Conservation (phyloP, 1,140 invertebrate species). For the Muscidifurax raptorellus region DNA sequence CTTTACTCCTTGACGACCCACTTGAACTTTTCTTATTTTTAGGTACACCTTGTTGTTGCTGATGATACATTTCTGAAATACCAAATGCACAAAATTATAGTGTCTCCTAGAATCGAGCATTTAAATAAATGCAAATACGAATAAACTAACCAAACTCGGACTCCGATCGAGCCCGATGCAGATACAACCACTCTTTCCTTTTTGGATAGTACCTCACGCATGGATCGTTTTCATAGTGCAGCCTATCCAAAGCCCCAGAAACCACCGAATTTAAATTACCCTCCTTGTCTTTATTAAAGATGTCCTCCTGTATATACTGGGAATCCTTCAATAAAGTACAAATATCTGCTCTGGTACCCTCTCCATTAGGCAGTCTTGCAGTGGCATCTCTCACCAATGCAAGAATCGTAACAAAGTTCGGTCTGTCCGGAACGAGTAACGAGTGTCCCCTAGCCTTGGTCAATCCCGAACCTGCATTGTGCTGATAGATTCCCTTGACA, state of each 20-base stretch:
- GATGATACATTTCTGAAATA: slow-evolving; percentile 76
- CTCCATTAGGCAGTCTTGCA: slow-evolving; percentile 93
- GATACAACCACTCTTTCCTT: slow-evolving; percentile 93
- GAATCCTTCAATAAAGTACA: slow-evolving; percentile 89
- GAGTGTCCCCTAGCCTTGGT: slow-evolving; percentile 89
- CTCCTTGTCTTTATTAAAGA: slow-evolving; percentile 71
- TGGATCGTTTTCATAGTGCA: slow-evolving; percentile 92
- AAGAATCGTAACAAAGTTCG: slow-evolving; percentile 93
- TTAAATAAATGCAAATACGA: background rate
- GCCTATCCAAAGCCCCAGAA: slow-evolving; percentile 89
- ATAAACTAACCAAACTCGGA: slow-evolving; percentile 68
- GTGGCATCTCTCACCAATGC: slow-evolving; percentile 94
- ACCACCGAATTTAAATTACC: slow-evolving; percentile 86
- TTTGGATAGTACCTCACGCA: slow-evolving; percentile 93
- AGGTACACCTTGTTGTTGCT: slow-evolving; percentile 79
- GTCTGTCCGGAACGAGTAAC: slow-evolving; percentile 87
- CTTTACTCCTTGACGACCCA: slow-evolving; percentile 70
- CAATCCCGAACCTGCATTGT: slow-evolving; percentile 74
- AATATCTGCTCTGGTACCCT: slow-evolving; percentile 94
- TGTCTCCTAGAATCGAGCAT: background rate
- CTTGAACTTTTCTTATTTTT: slow-evolving; percentile 76
- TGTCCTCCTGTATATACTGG: slow-evolving; percentile 84
- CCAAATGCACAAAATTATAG: slow-evolving; percentile 41
- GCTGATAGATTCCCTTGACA: slow-evolving; percentile 89
- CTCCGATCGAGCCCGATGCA: slow-evolving; percentile 83